A percentile compares a stretch with the other conserved stretches of the same genome.
These are phyloP conservation scores for Melieria omissa DNA, from an alignment of 2,888 invertebrate genomes.

Conservation along the genomic window DNA sequence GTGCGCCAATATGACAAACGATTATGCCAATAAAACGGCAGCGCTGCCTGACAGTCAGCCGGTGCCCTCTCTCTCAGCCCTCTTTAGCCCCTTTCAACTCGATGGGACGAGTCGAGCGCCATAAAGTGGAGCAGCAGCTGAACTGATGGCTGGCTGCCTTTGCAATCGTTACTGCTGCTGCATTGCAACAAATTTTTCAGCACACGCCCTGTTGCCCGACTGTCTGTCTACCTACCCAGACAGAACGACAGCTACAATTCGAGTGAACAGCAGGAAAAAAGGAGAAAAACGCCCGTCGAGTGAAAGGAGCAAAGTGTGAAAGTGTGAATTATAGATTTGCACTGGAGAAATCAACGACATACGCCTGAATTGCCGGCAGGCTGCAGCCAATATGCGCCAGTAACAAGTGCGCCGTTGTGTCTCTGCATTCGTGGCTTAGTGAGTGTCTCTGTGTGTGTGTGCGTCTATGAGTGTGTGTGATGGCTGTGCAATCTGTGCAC, in stretches of 20 bases:
- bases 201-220: no score
- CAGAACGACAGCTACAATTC: constrained; percentile 12
- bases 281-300: no score
- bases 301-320: neutral
- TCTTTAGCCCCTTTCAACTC: neutral
- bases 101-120: no score
- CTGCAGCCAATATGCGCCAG: neutral
- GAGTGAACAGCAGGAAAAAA: no score
- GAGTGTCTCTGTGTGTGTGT: neutral
- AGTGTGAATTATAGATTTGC: constrained; percentile 30
- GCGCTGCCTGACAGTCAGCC: constrained; percentile 5
- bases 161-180: no score
- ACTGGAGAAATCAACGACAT: constrained; percentile 20
- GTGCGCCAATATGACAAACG: constrained; percentile 26
- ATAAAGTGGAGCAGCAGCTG: no score
- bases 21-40: constrained; percentile 23
- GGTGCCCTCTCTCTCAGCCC: neutral
- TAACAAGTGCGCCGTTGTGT: neutral
- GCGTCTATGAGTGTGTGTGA: neutral
- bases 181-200: neutral
- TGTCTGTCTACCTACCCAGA: neutral
- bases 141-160: no score
- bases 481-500: no score
- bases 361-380: constrained; percentile 4
- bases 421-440: constrained; percentile 1